Conservation (phyloP, 2,888 invertebrate species). For the Ephialtes manifestator region DNA sequence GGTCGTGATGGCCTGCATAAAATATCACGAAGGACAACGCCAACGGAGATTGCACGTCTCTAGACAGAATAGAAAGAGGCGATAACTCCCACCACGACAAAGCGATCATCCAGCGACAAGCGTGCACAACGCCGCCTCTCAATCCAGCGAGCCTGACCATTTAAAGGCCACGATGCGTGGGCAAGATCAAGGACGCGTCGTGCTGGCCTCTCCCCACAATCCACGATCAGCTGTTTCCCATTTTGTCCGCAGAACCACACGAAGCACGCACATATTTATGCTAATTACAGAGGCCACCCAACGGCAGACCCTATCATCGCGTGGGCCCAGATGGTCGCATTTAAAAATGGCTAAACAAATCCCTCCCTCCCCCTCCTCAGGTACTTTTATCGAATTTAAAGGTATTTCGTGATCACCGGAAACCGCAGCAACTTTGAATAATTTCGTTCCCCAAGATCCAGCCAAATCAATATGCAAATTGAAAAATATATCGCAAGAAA, state of each 20-base stretch:
- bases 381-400: background rate
- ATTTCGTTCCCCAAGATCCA: background rate
- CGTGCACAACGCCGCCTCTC: conserved; percentile 38
- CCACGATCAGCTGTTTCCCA: conserved; percentile 71
- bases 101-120: conserved; percentile 21
- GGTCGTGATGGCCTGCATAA: conserved; percentile 58
- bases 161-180: conserved; percentile 76
- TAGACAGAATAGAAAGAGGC: conserved; percentile 26
- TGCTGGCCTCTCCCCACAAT: conserved; percentile 16
- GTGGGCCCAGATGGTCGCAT: conserved; percentile 6
- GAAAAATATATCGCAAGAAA: background rate
- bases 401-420: background rate
- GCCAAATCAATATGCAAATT: background rate
- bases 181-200: conserved; percentile 79
- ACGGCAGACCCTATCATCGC: conserved; percentile 4
- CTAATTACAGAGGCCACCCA: conserved; percentile 54
- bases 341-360: conserved; percentile 35
- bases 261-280: conserved; percentile 48
- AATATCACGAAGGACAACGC: conserved; percentile 63
- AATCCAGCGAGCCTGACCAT: conserved; percentile 71
- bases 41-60: conserved; percentile 50
- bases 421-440: background rate
- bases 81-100: conserved; percentile 57
- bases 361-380: background rate
- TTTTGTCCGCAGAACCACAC: conserved; percentile 57